Percentiles rank a stretch among this genome's conserved stretches.
Conservation (phyloP, 2,888 invertebrate genomes). For the Athetis lepigone region DNA sequence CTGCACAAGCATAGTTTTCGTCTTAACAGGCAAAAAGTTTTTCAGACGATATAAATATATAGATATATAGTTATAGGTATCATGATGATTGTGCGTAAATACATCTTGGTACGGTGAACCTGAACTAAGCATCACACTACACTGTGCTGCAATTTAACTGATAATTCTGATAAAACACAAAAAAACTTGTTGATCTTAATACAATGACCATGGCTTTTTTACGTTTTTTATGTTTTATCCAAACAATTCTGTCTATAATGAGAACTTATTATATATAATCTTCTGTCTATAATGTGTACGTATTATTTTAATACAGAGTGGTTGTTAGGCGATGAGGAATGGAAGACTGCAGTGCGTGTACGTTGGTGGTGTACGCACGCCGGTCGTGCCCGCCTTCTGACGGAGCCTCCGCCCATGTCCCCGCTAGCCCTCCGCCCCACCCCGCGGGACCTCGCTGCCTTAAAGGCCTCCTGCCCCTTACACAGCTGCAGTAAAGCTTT, state of each 20-base stretch:
- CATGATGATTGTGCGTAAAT: conserved; percentile 7
- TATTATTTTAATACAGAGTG: conserved; percentile 73
- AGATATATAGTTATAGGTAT: conserved; percentile 1
- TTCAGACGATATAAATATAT: too few species aligned
- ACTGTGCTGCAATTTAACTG: not conserved
- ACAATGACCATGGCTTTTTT: not conserved
- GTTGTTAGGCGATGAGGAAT: conserved; percentile 79
- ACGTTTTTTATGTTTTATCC: not conserved
- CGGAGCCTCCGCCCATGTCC: conserved; percentile 70
- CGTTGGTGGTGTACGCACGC: conserved; percentile 82
- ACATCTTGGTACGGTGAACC: not conserved
- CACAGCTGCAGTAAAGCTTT: conserved; percentile 89
- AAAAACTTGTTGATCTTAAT: not conserved
- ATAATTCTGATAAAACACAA: too few species aligned
- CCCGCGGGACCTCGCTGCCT: conserved; percentile 81
- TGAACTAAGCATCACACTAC: not conserved
- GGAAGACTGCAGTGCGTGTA: conserved; percentile 78
- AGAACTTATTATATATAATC: not conserved
- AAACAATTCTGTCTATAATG: not conserved
- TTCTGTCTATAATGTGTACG: not conserved
- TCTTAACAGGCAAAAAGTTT: too few species aligned
- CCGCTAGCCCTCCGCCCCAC: conserved; percentile 74
- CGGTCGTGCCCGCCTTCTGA: conserved; percentile 66
- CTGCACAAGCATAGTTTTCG: too few species aligned
- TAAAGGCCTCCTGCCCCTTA: conserved; percentile 89